Conservation (phyloP, 2,888 invertebrate species). For the Parelbella ahira region DNA sequence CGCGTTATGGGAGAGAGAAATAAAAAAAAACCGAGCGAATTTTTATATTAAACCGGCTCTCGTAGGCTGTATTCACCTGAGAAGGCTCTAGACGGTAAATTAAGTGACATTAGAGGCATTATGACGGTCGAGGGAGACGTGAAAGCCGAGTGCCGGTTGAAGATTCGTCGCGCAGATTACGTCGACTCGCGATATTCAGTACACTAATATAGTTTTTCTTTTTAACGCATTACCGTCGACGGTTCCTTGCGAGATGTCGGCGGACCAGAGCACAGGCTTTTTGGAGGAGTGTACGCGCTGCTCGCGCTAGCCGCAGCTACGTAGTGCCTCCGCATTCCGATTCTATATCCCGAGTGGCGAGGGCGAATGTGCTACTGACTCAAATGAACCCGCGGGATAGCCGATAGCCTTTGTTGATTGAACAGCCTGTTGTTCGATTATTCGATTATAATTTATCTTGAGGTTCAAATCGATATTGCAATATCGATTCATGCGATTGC, state of each 20-base stretch:
- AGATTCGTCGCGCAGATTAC: constrained; percentile 33
- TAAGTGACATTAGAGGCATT: constrained; percentile 78
- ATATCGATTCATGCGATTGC: too few species aligned
- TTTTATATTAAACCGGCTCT: constrained; percentile 75
- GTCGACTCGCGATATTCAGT: constrained; percentile 20
- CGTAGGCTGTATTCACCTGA: constrained; percentile 72
- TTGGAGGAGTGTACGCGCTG: constrained; percentile 11
- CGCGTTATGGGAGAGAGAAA: constrained; percentile 41
- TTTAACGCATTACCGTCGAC: constrained; percentile 30
- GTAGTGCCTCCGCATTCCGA: constrained; percentile 28
- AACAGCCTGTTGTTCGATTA: too few species aligned
- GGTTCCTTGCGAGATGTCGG: constrained; percentile 37
- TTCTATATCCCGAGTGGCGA: not conserved
- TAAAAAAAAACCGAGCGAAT: constrained; percentile 58
- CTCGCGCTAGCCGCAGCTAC: constrained; percentile 29
- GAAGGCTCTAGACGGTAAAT: constrained; percentile 76
- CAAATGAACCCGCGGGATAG: too few species aligned
- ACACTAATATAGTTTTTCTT: constrained; percentile 22
- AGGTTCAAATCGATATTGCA: too few species aligned
- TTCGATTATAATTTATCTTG: too few species aligned
- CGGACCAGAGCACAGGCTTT: constrained; percentile 24
- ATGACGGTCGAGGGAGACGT: constrained; percentile 67
- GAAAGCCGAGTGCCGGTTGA: constrained; percentile 67
- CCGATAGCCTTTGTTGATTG: too few species aligned
- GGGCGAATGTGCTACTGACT: constrained; percentile 5